Base-by-base conservation (phyloP, 2,113 vertebrate species). In the Zapus hudsonius region DNA sequence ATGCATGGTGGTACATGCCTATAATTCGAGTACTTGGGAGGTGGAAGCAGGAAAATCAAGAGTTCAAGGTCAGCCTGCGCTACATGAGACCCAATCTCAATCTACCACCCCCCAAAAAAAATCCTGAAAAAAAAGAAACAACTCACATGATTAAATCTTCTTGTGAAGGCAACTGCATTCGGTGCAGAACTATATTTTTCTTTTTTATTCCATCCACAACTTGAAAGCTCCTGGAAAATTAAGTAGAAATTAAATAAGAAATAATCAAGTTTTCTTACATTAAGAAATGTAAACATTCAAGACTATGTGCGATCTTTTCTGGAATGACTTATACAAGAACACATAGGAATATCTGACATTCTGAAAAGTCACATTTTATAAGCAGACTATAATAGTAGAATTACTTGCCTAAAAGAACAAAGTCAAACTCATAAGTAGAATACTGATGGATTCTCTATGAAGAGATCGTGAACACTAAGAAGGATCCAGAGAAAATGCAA, bases 181-280 rank as follows among this genome's bases (percentile, higher is more conserved):
- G 99, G 99, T 95, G 99, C 99, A 76, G 99, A 99, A 98, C 98
- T 99, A 84, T 99, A 99, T 97, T 99, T 99, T 97, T 99, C 99
- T 97, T 99, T 99, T 97, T 99, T 99, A 98, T 99, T 99, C 99
- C 99, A 99, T 96, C 99, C 99, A 97, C 99, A 99, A 97, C 99
- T 99, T 75, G 99, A 99, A 98, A 99, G 98, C 97, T 99, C 99
- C 99, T 99, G 90, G 64, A 95, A 97, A 95, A 97, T 80, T 59
- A 57, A 74, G 86, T 47, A 72, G 64, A 90, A 89, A 90, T 90
- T 89, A 42, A 92, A 76, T 59, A 64, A 86, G 19, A 76, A 91
- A 94, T 19, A 94, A 44, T 1, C 29, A 27, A 57, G 38, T 92
- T 74, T 94, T 90, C 64, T 27, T 70, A 10, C 29, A 93, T 33